Evolutionary conservation across 2,797 vertebrate genomes (phyloP), one percentile per base, ranked within the genome.

Genomic region (Sebastes kiyomatsui): DNA sequence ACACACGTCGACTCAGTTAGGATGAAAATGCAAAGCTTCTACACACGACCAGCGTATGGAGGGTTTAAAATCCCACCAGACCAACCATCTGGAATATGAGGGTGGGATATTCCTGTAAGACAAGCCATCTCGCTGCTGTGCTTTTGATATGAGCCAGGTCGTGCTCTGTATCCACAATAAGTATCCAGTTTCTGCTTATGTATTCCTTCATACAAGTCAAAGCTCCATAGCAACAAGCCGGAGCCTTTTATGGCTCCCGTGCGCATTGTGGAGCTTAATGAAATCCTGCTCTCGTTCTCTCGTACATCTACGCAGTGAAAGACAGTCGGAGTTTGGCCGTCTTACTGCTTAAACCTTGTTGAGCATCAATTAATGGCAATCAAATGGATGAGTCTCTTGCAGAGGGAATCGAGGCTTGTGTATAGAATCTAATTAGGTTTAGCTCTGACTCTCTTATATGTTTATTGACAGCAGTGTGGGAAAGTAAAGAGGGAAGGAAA

Each of bases 191-290:
- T 91, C 92, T 89, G 85, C 88, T 94, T 87, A 83, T 88, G 90
- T 91, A 91, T 92, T 93, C 88, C 71, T 73, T 66, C 67, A 87
- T 79, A 82, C 72, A 52, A 88, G 83, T 84, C 86, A 67, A 56
- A 88, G 92, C 88, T 91, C 94, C 94, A 94, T 95, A 91, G 95
- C 92, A 95, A 94, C 93, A 88, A 84, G 88, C 87, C 59, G 74
- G 74, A 90, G 83, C 81, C 83, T 77, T 72, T 92, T 93, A 93
- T 80, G 87, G 90, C 75, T 81, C 88, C 89, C 7, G n/a, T 79
- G 92, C 30, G 87, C 67, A 88, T 81, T 81, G 85, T 82, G 71
- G 72, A 80, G 72, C 75, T 67, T 90, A 91, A 92, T 93, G 91
- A 94, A 92, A 93, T 91, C 87, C 82, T 79, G 76, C 60, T 81